phyloP scores from a whole-genome alignment of 2,888 invertebrate species.

The Cotesia congregata region DNA sequence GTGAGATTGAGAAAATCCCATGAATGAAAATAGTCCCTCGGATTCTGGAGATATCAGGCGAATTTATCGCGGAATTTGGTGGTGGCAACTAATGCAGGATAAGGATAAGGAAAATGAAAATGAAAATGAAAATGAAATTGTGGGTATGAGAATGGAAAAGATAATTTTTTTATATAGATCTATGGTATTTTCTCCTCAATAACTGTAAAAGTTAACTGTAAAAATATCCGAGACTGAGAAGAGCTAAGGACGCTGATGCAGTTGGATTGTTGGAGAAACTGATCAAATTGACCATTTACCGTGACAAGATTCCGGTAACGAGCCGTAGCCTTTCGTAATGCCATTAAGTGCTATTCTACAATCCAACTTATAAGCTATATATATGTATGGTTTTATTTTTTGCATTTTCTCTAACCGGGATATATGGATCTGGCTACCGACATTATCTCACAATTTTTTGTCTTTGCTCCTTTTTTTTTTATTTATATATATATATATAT shows the following conservation, averaged over 20 bases:
- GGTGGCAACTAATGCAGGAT: not conserved
- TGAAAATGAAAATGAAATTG: not conserved
- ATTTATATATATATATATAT: too few species aligned
- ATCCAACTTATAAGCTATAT: conserved; percentile 15
- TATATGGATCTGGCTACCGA: not conserved
- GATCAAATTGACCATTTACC: conserved; percentile 34
- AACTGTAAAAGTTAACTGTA: not conserved
- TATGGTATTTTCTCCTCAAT: not conserved
- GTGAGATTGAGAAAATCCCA: conserved; percentile 5
- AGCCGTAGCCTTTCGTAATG: conserved; percentile 20
- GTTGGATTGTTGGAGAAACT: conserved; percentile 15
- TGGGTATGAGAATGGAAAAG: not conserved
- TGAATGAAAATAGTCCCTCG: not conserved
- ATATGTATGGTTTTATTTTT: conserved; percentile 22
- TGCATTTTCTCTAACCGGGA: conserved; percentile 6
- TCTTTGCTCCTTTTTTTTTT: too few species aligned
- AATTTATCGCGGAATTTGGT: not conserved
- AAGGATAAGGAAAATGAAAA: conserved; percentile 1
- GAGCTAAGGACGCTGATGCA: not conserved
- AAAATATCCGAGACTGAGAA: not conserved
- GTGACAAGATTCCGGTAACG: conserved; percentile 22
- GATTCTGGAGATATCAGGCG: not conserved
- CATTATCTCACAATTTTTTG: conserved; percentile 5
- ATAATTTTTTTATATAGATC: not conserved
- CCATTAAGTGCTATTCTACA: conserved; percentile 24